Percentiles rank a stretch among this genome's conserved stretches.
Conservation (phyloP, 2,113 vertebrate species). For the Microcebus ravelobensis region DNA sequence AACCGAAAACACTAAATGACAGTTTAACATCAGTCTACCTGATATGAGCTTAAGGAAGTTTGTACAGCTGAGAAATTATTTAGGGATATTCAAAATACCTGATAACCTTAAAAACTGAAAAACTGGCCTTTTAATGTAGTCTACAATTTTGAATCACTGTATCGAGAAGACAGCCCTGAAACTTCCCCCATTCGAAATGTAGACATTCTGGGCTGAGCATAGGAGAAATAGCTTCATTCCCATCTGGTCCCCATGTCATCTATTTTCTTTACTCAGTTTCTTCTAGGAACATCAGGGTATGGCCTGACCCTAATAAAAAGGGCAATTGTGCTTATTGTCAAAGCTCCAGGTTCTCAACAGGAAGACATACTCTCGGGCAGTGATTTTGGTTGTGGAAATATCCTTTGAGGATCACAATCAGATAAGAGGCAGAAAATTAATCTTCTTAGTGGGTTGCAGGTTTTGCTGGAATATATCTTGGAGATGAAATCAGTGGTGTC, state of each 20-base stretch:
- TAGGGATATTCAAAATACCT: neutral
- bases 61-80: neutral
- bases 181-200: neutral
- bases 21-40: neutral
- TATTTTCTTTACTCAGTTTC: neutral
- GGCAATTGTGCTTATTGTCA: constrained; percentile 1
- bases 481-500: constrained; percentile 46
- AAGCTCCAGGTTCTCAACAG: neutral
- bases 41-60: neutral
- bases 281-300: neutral
- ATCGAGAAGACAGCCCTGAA: neutral
- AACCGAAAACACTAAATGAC: neutral
- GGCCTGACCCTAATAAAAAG: neutral
- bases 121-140: neutral
- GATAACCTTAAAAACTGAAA: neutral
- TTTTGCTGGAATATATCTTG: constrained; percentile 21
- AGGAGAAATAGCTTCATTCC: neutral
- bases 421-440: constrained; percentile 60
- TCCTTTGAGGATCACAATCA: constrained; percentile 47
- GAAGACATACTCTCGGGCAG: neutral
- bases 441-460: constrained; percentile 64
- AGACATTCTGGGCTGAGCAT: neutral
- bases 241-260: neutral
- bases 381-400: constrained; percentile 44
- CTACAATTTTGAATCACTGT: neutral